Percentiles rank a stretch among this genome's conserved stretches.
Conservation (phyloP, 2,888 invertebrate species). For the Lithophane socia region DNA sequence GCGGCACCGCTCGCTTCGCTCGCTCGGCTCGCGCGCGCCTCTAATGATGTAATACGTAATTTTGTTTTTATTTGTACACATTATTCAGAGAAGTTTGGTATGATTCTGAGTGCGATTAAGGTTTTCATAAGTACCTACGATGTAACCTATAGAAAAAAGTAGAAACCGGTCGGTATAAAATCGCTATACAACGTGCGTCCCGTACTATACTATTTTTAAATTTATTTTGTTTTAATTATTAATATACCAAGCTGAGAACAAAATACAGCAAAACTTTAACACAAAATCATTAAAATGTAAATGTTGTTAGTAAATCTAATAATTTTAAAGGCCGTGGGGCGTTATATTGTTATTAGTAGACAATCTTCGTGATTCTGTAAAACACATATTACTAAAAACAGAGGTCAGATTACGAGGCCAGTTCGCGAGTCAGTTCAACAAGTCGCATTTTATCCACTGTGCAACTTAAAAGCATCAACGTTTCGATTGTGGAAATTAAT, state of each 20-base stretch:
- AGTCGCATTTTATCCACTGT: background rate
- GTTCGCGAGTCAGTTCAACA: slow-evolving; percentile 1
- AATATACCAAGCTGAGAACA: slow-evolving; percentile 1
- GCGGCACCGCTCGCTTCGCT: too few species aligned
- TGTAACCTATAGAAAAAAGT: background rate
- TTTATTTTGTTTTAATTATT: background rate
- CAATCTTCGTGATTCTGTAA: background rate
- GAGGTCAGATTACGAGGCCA: background rate
- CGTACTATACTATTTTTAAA: background rate
- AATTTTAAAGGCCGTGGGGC: background rate
- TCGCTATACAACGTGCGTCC: slow-evolving; percentile 5
- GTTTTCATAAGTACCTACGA: background rate
- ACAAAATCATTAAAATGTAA: background rate
- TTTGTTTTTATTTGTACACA: too few species aligned
- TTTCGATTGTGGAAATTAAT: background rate
- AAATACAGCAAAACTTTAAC: slow-evolving; percentile 9
- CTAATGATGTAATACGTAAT: background rate
- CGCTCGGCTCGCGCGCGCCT: background rate
- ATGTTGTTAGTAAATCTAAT: slow-evolving; percentile 8
- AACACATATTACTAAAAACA: background rate
- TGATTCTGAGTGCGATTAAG: background rate
- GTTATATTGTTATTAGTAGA: background rate
- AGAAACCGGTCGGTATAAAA: background rate
- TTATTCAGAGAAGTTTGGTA: background rate
- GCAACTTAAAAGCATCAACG: background rate